A percentile compares a stretch with the other conserved stretches of the same genome.
phyloP scores from a whole-genome alignment of 2,113 vertebrate species.

The Pseudopipra pipra region DNA sequence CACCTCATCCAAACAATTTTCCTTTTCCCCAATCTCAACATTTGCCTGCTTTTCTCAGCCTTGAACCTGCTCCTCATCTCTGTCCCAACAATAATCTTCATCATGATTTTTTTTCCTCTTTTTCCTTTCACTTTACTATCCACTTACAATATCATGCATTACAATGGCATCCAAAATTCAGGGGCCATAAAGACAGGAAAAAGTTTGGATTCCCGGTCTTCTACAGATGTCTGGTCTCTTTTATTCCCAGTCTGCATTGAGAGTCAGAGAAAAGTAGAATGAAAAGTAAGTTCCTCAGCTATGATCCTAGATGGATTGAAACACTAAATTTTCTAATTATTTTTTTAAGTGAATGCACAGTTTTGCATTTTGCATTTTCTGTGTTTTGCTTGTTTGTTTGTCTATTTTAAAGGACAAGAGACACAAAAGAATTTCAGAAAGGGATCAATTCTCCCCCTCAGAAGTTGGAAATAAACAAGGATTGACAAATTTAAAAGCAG shows the following conservation, averaged over 20 bases:
- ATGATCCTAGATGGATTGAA: not conserved
- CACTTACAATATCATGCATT: not conserved
- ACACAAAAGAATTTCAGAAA: not conserved
- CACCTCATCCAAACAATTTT: not conserved
- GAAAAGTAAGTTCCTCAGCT: not conserved
- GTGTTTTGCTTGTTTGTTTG: not conserved
- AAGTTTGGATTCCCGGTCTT: not conserved
- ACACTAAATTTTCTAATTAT: not conserved
- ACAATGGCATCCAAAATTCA: not conserved
- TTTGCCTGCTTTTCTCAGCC: not conserved
- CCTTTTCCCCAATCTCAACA: not conserved
- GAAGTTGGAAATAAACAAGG: not conserved
- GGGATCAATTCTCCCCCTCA: not conserved
- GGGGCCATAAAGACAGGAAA: not conserved
- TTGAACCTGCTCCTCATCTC: not conserved
- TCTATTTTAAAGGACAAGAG: not conserved
- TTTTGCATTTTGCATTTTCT: not conserved
- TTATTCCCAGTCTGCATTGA: not conserved
- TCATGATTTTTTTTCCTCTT: not conserved
- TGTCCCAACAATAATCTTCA: not conserved
- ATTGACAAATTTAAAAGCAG: not conserved
- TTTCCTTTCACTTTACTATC: not conserved
- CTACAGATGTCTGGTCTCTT: not conserved
- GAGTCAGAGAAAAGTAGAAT: not conserved
- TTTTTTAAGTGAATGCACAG: not conserved